These are phyloP conservation scores for Gnatocerus cornutus DNA, from an alignment of 2,888 invertebrate genomes.

Conservation along the genomic window DNA sequence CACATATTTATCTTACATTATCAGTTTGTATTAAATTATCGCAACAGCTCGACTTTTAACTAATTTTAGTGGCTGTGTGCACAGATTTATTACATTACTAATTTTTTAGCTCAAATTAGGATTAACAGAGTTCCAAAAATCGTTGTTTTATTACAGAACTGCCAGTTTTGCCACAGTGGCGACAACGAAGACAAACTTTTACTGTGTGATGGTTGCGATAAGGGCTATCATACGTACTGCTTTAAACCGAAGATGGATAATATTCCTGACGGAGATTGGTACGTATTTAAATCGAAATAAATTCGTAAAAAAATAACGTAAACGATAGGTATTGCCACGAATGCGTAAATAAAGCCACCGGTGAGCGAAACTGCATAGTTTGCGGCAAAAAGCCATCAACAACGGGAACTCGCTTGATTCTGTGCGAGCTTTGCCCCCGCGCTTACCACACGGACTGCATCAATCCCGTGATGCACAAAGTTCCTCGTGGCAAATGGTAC, in stretches of 20 bases:
- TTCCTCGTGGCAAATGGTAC: conserved; percentile 75
- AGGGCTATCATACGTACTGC: conserved; percentile 99
- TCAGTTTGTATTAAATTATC: conserved; percentile 19
- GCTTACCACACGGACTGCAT: conserved; percentile 96
- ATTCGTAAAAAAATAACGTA: too few species aligned
- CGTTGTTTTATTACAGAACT: conserved; percentile 80
- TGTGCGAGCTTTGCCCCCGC: conserved; percentile 92
- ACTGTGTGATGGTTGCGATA: conserved; percentile 98
- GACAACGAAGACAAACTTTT: conserved; percentile 96
- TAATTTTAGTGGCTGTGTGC: conserved; percentile 49
- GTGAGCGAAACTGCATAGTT: conserved; percentile 94
- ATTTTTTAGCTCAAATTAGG: not conserved
- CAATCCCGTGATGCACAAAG: conserved; percentile 88
- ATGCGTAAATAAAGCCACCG: conserved; percentile 94
- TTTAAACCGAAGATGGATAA: conserved; percentile 97
- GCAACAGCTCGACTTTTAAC: conserved; percentile 36
- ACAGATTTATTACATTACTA: conserved; percentile 18
- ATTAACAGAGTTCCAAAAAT: conserved; percentile 6
- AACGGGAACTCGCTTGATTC: conserved; percentile 78
- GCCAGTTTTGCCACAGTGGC: conserved; percentile 97
- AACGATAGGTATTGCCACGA: conserved; percentile 97
- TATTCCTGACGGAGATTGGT: conserved; percentile 99
- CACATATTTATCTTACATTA: conserved; percentile 33
- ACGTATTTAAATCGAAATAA: conserved; percentile 67
- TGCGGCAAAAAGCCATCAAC: conserved; percentile 83